Evolutionary conservation across 2,888 invertebrate species (phyloP), one percentile per base, ranked within the genome.

Genomic region (Lochmaea crataegi): DNA sequence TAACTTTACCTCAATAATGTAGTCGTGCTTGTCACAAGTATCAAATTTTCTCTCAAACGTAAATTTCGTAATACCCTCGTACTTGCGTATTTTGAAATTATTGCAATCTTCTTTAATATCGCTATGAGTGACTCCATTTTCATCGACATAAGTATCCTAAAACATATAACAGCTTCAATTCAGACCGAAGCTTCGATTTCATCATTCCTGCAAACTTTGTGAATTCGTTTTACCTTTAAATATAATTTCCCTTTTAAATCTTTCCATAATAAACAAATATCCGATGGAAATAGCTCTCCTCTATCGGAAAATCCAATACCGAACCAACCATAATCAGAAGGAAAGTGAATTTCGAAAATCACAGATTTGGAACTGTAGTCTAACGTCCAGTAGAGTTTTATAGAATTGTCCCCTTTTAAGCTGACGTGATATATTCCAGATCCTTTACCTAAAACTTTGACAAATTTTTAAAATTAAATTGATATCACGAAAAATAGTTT

Each of bases 291-390:
- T 3, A 90, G 82, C 61, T 91, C 89, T 0, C 96, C 96, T 73
- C 94, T 90, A 82, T 95, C 92, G 1, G 96, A 96, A 87, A 96
- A 96, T 48, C 96, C 96, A 65, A 96, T 82, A 0, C 94, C 95
- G 81, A 96, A 92, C 96, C 96, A 96, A 0, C 84, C 83, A 12
- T 89, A 88, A 58, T 87, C 85, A n/a, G 77, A 67, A 0, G 90
- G 87, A 58, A 90, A 81, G 66, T 89, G 86, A 16, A 92, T 82
- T 80, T 89, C 89, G 77, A 92, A 90, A 75, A 83, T 83, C 26
- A 90, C 82, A 2, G 77, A 79, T 63, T 86, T 80, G 12, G 83
- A 78, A 12, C 80, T 76, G 77, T 89, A 89, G 80, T 90, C 87
- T 32, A 89, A 74, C 12, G 84, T 82, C 90, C 90, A 90, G 77